Evolutionary conservation across 2,888 invertebrate genomes (phyloP).

Genomic region (Chloroclystis v-ata): DNA sequence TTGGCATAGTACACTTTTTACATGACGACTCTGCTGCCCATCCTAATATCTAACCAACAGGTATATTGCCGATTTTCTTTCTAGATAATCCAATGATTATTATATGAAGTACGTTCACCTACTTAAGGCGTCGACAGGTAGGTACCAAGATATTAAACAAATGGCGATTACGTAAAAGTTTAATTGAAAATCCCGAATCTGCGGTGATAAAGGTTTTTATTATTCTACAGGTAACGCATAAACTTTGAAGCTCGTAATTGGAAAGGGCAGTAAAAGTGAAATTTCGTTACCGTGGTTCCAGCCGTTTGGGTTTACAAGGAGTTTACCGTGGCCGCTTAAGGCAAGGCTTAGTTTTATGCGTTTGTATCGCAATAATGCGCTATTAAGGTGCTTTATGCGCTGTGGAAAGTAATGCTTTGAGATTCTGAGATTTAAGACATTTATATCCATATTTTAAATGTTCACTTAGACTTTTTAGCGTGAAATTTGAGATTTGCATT

Average conservation of each 20-base stretch:
- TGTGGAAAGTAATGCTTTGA: constrained; percentile 9
- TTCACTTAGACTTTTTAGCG: too few relatives aligned
- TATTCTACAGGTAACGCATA: constrained; percentile 47
- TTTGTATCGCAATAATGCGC: background rate
- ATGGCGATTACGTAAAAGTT: constrained; percentile 54
- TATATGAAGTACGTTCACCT: too few relatives aligned
- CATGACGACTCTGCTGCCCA: too few relatives aligned
- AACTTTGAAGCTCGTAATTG: constrained; percentile 46
- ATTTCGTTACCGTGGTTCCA: constrained; percentile 29
- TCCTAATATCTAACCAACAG: too few relatives aligned
- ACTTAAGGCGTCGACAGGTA: background rate
- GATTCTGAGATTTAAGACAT: background rate
- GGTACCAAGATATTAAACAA: constrained; percentile 36
- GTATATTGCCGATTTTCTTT: too few relatives aligned
- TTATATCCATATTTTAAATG: background rate
- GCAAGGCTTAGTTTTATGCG: background rate
- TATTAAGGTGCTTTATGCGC: background rate
- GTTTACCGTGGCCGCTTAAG: constrained; percentile 8
- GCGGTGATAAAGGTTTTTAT: constrained; percentile 53
- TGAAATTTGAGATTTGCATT: too few relatives aligned
- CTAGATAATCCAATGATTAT: too few relatives aligned
- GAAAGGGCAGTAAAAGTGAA: constrained; percentile 40
- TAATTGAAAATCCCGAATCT: constrained; percentile 54
- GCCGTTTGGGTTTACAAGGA: constrained; percentile 8
- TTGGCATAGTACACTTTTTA: too few relatives aligned